Conservation (phyloP, 2,113 vertebrate genomes). For the Burhinus bistriatus region DNA sequence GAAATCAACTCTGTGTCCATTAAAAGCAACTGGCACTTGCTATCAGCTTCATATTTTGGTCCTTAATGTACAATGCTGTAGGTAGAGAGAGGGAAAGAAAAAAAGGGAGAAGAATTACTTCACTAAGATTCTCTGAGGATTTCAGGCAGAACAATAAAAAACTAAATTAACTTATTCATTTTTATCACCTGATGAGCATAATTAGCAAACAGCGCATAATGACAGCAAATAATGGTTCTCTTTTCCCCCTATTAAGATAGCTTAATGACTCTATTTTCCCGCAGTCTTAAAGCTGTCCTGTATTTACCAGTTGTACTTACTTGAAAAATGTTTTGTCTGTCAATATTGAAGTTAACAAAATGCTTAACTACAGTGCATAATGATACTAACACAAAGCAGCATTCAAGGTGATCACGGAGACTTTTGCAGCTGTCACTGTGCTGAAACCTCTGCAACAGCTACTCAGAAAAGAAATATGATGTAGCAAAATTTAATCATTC, state of each 20-base stretch:
- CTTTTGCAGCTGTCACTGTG: background rate
- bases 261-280: conserved; percentile 69
- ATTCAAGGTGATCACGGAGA: background rate
- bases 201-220: conserved; percentile 73
- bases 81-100: background rate
- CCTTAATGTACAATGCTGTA: background rate
- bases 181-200: conserved; percentile 70
- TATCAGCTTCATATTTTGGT: background rate
- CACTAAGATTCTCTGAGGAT: conserved; percentile 35
- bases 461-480: background rate
- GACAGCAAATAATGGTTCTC: conserved; percentile 73
- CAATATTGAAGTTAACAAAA: conserved; percentile 38
- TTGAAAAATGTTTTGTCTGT: conserved; percentile 35
- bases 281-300: conserved; percentile 32
- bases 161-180: conserved; percentile 61
- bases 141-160: conserved; percentile 52
- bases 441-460: background rate
- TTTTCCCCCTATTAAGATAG: conserved; percentile 63
- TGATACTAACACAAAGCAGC: background rate
- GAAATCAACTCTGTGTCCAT: background rate
- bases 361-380: background rate
- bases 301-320: background rate
- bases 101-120: background rate
- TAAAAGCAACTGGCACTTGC: background rate
- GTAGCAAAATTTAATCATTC: background rate